Conservation (phyloP, 2,113 vertebrate species). For the Oophaga pumilio region DNA sequence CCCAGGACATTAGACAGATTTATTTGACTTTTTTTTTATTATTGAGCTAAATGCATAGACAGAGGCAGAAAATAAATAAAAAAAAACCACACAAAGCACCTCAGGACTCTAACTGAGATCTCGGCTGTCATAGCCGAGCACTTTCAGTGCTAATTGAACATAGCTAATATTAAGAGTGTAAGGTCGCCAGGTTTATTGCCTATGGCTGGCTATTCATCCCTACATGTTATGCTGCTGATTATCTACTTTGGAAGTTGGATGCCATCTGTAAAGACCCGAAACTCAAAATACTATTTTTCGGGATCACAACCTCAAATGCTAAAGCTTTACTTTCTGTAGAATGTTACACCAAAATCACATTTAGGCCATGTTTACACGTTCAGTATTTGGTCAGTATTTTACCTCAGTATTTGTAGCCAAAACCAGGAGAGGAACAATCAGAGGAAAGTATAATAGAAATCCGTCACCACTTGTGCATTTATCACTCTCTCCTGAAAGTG, state of each 20-base stretch:
- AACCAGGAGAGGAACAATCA: too few relatives aligned
- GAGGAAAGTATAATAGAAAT: too few relatives aligned
- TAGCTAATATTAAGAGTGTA: slow-evolving; percentile 9
- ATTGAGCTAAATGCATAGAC: slow-evolving; percentile 17
- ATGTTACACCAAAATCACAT: not conserved
- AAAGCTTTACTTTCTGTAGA: not conserved
- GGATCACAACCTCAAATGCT: too few relatives aligned
- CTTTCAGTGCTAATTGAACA: slow-evolving; percentile 37
- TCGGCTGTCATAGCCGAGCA: slow-evolving; percentile 33
- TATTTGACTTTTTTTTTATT: slow-evolving; percentile 41
- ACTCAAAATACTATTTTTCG: not conserved
- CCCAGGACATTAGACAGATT: slow-evolving; percentile 39
- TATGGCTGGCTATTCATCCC: not conserved
- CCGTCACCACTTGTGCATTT: too few relatives aligned
- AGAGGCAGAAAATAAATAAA: not conserved
- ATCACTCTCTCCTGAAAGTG: too few relatives aligned
- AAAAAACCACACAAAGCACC: slow-evolving; percentile 1
- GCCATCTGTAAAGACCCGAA: not conserved
- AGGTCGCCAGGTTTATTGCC: slow-evolving; percentile 16
- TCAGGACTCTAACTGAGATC: slow-evolving; percentile 18
- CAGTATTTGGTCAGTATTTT: too few relatives aligned
- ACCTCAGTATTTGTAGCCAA: too few relatives aligned
- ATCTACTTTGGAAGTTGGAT: not conserved
- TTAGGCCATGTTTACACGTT: too few relatives aligned
- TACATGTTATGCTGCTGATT: not conserved